These are phyloP conservation scores for Papilio protenor DNA, from an alignment of 2,888 invertebrate genomes.

Conservation along the genomic window DNA sequence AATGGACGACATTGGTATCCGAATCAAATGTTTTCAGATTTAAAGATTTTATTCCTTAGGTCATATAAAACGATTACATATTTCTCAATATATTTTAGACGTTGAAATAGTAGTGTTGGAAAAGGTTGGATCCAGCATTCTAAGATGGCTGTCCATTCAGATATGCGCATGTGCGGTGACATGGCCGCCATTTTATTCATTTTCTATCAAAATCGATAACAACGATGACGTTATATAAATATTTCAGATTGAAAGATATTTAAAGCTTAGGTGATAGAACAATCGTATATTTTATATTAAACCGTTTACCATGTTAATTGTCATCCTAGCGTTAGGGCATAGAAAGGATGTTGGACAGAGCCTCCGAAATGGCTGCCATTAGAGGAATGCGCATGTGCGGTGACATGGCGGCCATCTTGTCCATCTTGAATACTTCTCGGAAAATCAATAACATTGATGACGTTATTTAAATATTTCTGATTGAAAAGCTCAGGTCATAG, in stretches of 20 bases:
- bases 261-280: not conserved
- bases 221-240: not conserved
- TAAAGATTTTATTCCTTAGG: too few relatives aligned
- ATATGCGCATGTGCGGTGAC: constrained; percentile 6
- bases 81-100: not conserved
- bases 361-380: not conserved
- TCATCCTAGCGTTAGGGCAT: not conserved
- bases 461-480: not conserved
- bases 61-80: too few relatives aligned
- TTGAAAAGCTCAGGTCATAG: not conserved
- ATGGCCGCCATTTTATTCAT: not conserved
- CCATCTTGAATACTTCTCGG: not conserved
- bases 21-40: too few relatives aligned
- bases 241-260: not conserved
- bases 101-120: not conserved
- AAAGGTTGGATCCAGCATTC: not conserved
- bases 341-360: not conserved
- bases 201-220: not conserved
- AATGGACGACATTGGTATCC: too few relatives aligned
- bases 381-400: not conserved
- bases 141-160: not conserved
- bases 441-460: not conserved
- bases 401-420: not conserved
- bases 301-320: not conserved
- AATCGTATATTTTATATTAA: not conserved